Base-by-base conservation (phyloP, 2,113 vertebrate species). In the Siniperca knerii region DNA sequence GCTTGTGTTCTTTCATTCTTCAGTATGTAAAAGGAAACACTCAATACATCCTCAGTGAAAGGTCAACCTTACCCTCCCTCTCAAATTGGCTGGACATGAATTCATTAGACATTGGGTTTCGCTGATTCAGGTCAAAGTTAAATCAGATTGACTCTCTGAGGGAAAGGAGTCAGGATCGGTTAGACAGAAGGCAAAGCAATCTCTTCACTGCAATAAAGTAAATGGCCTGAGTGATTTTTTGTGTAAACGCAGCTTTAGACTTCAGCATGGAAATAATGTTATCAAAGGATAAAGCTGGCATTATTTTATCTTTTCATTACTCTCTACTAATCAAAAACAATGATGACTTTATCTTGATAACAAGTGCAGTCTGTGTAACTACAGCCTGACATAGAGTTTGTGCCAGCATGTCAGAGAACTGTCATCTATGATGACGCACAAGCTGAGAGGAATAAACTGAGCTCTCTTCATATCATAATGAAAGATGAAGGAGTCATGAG, bases 401-500 rank as follows among this genome's bases (percentile, higher is more conserved):
- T 5, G 6, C 8, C 42, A 29, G 15, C 9, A 6, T 52, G 16
- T 23, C 23, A 44, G 13, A 25, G 9, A 8, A 12, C 13, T 40
- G 48, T 18, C 8, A 0, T 42, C 21, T 20, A 18, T 16, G 8
- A 18, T 58, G 54, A 60, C 16, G 2, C 37, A 74, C 54, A 11
- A 29, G 71, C 55, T 46, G 37, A 12, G 54, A 12, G 57, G 20
- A 40, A 37, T 42, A 8, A 37, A 73, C 48, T 16, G 37, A 50
- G 6, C 58, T 8, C 48, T 48, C 16, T 60, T 29, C 70, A 12
- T 48, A 48, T 46, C 13, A 29, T 23, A 55, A 58, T 42, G 21
- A 15, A 16, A 7, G 4, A 54, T 70, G 46, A 35, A 69, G n/a
- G 6, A 66, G 75, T 89, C 72, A 86, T 23, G 40, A 65, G 25